Evolutionary conservation across 2,113 vertebrate genomes (phyloP).

Genomic region (Serilophus lunatus): DNA sequence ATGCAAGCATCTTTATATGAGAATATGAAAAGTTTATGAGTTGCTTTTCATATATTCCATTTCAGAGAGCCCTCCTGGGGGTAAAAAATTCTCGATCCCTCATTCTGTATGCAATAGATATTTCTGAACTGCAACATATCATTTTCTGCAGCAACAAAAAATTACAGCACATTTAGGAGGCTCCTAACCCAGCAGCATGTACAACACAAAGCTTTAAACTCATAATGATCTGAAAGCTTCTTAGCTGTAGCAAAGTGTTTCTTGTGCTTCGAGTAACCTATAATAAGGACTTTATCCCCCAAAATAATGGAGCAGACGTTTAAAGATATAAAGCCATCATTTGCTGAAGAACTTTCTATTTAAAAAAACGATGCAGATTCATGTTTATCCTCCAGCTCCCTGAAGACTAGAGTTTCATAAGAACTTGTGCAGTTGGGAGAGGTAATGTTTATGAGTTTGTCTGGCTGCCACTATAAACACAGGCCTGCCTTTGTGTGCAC

Average conservation of each 20-base stretch:
- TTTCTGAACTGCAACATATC: not conserved
- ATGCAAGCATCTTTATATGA: not conserved
- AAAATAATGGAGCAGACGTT: not conserved
- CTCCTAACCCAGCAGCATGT: not conserved
- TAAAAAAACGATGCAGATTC: not conserved
- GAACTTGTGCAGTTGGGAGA: not conserved
- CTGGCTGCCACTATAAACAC: not conserved
- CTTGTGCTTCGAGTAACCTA: slow-evolving; percentile 17
- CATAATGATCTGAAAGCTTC: slow-evolving; percentile 23
- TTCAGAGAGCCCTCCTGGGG: not conserved
- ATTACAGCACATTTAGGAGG: not conserved
- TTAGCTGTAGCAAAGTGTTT: slow-evolving; percentile 42
- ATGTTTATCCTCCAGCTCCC: not conserved
- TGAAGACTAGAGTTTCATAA: not conserved
- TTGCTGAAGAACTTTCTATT: slow-evolving; percentile 5
- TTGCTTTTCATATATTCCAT: not conserved
- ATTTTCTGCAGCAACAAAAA: slow-evolving; percentile 51
- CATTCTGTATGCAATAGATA: not conserved
- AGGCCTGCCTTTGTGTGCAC: not conserved
- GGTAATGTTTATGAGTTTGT: not conserved
- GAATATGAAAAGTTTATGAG: not conserved
- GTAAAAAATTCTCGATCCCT: not conserved
- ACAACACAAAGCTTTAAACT: slow-evolving; percentile 1
- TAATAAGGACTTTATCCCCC: slow-evolving; percentile 43
- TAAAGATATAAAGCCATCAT: not conserved